Base-by-base conservation (phyloP, 2,113 vertebrate genomes). In the Dicaeum eximium region DNA sequence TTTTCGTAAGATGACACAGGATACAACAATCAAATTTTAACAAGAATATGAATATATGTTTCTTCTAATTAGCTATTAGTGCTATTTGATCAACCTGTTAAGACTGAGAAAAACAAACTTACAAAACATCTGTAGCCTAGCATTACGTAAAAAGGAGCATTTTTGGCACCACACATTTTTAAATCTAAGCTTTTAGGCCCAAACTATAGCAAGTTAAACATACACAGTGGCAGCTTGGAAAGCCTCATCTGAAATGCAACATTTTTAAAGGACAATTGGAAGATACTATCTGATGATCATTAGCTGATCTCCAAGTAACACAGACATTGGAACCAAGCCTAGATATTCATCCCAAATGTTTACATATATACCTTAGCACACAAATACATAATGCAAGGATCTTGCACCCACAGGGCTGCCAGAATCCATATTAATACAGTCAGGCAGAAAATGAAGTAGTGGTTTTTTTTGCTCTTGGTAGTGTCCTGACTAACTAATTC, bases 111-210 rank as follows among this genome's bases (percentile, higher is more conserved):
- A 95, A 93, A 73, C 45, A 70, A 94, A 93, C 62, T 65, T 78
- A 96, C 28, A 88, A 95, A 92, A 91, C 82, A 94, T 79, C 80
- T 30, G 62, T 50, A 96, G 86, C 84, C 94, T 89, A 97, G 96
- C 94, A 91, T 70, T 96, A 88, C 61, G 88, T 95, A 86, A 97
- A 95, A 96, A 86, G 37, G 77, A 96, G 56, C 86, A 66, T 95
- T 97, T 98, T 98, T 98, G 98, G 97, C 98, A 98, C 96, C 79
- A 60, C 72, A 92, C 69, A 75, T 94, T 89, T 96, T 95, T 48
- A 95, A 95, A 94, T 85, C 57, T 54, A 95, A 96, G 79, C 69
- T 83, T 88, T 92, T 45, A 95, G 93, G 81, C 86, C 88, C 58
- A 27, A 89, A 88, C 70, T 90, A 70, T 69, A 95, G 65, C 65